Evolutionary conservation across 2,797 vertebrate genomes (phyloP).

Genomic region (Syndactyla subalaris): DNA sequence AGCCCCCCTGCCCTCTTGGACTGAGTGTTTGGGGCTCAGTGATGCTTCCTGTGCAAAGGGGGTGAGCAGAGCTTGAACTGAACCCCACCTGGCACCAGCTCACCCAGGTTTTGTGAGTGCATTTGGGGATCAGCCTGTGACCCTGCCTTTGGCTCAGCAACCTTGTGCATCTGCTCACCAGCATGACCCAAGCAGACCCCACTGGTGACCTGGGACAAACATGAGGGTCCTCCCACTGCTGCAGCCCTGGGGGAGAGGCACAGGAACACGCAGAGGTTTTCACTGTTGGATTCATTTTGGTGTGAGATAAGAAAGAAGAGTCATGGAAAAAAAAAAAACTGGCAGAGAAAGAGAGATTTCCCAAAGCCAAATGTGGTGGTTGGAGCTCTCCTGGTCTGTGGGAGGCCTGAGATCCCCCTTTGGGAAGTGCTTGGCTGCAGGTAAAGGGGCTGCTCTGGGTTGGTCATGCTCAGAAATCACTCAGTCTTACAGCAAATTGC

Average conservation of each 20-base stretch:
- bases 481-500: neutral
- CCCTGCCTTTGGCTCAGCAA: neutral
- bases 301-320: neutral
- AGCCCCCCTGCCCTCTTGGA: neutral
- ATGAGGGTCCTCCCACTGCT: neutral
- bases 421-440: accelerated
- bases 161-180: neutral
- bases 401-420: neutral
- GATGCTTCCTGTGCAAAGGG: neutral
- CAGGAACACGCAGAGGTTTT: accelerated
- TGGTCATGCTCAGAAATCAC: neutral
- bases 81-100: neutral
- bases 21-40: accelerated
- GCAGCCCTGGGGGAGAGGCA: neutral
- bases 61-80: neutral
- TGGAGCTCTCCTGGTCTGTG: neutral
- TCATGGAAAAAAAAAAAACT: neutral
- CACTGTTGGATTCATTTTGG: neutral
- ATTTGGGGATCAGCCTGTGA: neutral
- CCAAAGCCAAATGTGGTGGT: neutral
- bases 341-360: neutral
- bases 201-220: accelerated
- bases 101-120: neutral
- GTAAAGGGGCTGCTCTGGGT: neutral
- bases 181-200: neutral